A percentile compares a stretch with the other conserved stretches of the same genome.
These are phyloP conservation scores for Mus musculus DNA, from an alignment of 2,113 vertebrate genomes.

Conservation along the genomic window DNA sequence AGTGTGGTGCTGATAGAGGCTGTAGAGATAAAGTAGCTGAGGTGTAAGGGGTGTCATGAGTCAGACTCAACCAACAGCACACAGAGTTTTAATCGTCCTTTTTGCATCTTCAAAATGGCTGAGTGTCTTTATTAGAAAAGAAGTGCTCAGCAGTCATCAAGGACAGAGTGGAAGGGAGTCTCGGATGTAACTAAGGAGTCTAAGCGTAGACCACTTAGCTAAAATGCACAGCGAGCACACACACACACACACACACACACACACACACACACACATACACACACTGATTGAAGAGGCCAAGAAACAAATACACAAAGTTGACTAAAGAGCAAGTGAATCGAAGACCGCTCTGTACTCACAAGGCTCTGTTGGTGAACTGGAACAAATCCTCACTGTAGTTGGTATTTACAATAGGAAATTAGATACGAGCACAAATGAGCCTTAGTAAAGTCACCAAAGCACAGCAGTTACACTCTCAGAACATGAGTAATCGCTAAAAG, in stretches of 20 bases:
- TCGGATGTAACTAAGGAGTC: not conserved
- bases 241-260: no score
- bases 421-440: not conserved
- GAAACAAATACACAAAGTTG: not conserved
- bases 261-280: no score
- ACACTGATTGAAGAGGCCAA: not conserved
- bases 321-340: accelerated
- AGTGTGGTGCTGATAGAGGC: not conserved
- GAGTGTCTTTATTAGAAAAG: not conserved
- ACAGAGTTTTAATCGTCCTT: not conserved
- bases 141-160: not conserved
- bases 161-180: not conserved
- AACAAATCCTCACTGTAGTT: not conserved
- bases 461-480: not conserved
- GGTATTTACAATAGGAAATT: not conserved
- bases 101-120: accelerated
- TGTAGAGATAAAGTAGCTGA: no score
- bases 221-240: not conserved
- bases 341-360: accelerated
- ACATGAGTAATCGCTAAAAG: not conserved
- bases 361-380: accelerated
- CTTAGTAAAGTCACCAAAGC: not conserved
- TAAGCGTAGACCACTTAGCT: not conserved
- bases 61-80: accelerated
- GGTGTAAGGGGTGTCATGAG: accelerated